Evolutionary conservation across 2,797 vertebrate genomes (phyloP), one percentile per base, ranked within the genome.

Genomic region (Microchirus variegatus): DNA sequence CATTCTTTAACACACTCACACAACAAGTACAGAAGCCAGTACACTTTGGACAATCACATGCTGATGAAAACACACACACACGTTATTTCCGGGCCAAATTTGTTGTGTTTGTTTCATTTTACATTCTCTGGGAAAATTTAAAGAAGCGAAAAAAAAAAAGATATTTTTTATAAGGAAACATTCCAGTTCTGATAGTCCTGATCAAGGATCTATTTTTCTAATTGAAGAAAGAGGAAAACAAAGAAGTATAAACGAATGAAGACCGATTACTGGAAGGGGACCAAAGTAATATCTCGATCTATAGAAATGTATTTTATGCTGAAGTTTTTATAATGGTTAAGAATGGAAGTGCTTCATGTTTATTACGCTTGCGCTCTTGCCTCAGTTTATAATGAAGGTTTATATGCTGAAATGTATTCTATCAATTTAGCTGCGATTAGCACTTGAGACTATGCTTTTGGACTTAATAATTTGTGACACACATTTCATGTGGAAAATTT

Each of bases 161-260:
- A 88, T 94, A 94, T 94, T 94, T 94, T 94, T 94, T 94, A 63
- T 94, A 93, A 90, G 86, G 80, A 91, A 76, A 81, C 81, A 84
- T 90, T 91, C 75, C 83, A 76, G 59, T 69, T 77, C 43, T 73
- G 68, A 70, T 78, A 75, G 80, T 85, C 83, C 83, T 80, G 51
- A 79, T 85, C 81, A 70, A 81, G 86, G 74, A 85, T 90, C 90
- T 93, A 93, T 93, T 94, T 94, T 94, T 94, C 87, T 93, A 93
- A 92, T 84, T 82, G 84, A 92, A 86, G 81, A 75, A 84, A 60
- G 75, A 82, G 44, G 44, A 63, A 81, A 87, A 58, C 16, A 46
- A 73, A 78, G 53, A 83, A 73, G 58, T 63, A 56, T 59, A 64
- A 31, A 14, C 67, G 61, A 78, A 84, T 86, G 80, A 91, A 82